Evolutionary conservation across 2,113 vertebrate species (phyloP).

Genomic region (Ceratotherium simum): DNA sequence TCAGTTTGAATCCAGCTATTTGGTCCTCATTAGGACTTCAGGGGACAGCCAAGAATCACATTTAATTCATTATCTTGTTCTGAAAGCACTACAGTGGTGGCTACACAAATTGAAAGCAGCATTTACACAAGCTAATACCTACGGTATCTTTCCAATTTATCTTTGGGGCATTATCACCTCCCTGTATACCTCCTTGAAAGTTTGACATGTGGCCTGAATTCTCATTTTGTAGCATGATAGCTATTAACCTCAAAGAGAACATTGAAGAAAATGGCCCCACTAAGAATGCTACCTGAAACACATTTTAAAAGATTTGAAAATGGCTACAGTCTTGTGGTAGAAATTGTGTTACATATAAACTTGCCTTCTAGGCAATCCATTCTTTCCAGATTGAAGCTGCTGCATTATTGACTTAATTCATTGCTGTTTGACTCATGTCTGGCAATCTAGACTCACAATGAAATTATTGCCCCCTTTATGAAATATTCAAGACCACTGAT

Average conservation of each 20-base stretch:
- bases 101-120: conserved; percentile 82
- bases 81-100: conserved; percentile 71
- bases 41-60: conserved; percentile 83
- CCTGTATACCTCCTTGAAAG: conserved; percentile 79
- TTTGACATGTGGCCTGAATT: conserved; percentile 81
- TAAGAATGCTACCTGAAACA: conserved; percentile 79
- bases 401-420: conserved; percentile 61
- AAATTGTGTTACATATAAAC: conserved; percentile 43
- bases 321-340: conserved; percentile 16
- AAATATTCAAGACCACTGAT: conserved; percentile 15
- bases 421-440: conserved; percentile 59
- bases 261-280: conserved; percentile 81
- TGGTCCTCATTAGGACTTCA: conserved; percentile 73
- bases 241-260: conserved; percentile 80
- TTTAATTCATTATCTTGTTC: conserved; percentile 85
- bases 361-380: conserved; percentile 58
- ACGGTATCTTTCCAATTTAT: conserved; percentile 81
- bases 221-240: conserved; percentile 84
- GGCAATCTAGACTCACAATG: conserved; percentile 27
- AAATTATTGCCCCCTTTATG: conserved; percentile 33
- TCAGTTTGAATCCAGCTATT: conserved; percentile 74
- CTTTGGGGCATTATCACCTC: conserved; percentile 70
- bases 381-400: conserved; percentile 66
- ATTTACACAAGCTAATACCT: conserved; percentile 80
- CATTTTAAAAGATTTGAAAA: conserved; percentile 79